phyloP scores from a whole-genome alignment of 2,888 invertebrate species.

The Sicus ferrugineus region DNA sequence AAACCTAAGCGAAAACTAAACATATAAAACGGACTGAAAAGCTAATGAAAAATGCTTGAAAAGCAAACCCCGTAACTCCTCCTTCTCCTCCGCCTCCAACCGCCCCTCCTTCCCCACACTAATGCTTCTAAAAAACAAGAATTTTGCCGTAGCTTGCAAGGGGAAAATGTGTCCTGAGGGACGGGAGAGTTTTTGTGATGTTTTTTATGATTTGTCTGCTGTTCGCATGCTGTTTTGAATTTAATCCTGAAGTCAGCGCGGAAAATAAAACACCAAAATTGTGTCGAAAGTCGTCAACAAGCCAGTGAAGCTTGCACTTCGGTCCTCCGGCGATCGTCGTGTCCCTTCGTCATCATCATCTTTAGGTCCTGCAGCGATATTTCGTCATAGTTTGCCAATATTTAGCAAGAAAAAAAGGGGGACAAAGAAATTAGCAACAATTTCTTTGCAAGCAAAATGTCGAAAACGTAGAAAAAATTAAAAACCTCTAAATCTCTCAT shows the following conservation, averaged over 20 bases:
- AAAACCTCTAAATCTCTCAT: neutral
- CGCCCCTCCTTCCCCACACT: too few relatives aligned
- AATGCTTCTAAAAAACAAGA: too few relatives aligned
- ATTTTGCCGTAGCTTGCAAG: too few relatives aligned
- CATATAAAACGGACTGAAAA: conserved; percentile 10
- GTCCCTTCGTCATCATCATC: neutral
- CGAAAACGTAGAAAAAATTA: neutral
- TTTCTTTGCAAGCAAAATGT: neutral
- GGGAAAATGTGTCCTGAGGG: too few relatives aligned
- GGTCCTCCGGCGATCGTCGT: too few relatives aligned
- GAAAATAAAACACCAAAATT: neutral
- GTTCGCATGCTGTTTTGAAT: neutral
- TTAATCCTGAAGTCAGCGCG: neutral
- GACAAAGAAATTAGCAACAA: too few relatives aligned
- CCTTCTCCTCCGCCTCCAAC: too few relatives aligned
- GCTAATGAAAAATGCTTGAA: conserved; percentile 11
- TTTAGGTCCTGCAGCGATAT: neutral
- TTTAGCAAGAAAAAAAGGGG: too few relatives aligned
- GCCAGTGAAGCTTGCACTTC: neutral
- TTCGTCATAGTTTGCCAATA: conserved; percentile 13
- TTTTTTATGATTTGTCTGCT: too few relatives aligned
- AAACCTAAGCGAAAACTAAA: neutral
- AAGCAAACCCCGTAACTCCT: too few relatives aligned
- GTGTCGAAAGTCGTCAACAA: neutral
- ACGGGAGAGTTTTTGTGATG: too few relatives aligned